Percentiles rank a stretch among this genome's conserved stretches.
Evolutionary conservation across 2,797 vertebrate genomes (phyloP).

Genomic region (Artibeus lituratus): DNA sequence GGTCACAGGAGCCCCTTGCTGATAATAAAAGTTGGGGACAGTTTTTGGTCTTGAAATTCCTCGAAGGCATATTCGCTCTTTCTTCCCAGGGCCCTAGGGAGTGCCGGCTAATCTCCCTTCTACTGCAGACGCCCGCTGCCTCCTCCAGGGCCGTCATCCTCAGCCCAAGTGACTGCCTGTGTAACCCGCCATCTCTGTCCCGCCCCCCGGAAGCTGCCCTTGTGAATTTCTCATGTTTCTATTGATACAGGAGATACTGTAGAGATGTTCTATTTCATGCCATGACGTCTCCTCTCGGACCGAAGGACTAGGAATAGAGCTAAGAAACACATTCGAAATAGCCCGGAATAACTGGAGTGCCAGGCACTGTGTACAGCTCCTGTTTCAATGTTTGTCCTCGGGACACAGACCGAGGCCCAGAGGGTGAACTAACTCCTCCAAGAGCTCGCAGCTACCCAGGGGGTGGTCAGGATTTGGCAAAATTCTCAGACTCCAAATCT

Average conservation of each 20-base stretch:
- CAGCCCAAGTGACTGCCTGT: rapidly evolving
- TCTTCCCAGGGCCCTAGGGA: neutral
- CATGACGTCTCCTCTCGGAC: neutral
- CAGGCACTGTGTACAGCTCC: neutral
- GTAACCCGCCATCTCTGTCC: neutral
- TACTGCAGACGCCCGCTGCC: neutral
- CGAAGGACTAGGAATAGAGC: neutral
- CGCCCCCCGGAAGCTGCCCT: neutral
- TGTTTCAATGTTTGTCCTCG: neutral
- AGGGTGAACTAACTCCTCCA: neutral
- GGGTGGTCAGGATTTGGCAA: neutral
- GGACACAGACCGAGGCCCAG: neutral
- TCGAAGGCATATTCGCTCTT: neutral
- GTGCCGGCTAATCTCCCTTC: rapidly evolving
- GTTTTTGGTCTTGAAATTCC: neutral
- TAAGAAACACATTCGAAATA: neutral
- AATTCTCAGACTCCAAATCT: neutral
- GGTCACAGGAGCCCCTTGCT: neutral
- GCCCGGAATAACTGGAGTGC: neutral
- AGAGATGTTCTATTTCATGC: neutral
- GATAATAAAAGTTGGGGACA: neutral
- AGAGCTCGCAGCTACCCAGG: neutral
- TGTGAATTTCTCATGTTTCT: neutral
- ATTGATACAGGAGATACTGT: neutral
- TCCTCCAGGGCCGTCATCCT: neutral